phyloP scores from a whole-genome alignment of 2,113 vertebrate genomes.

The Pseudopodoces humilis region DNA sequence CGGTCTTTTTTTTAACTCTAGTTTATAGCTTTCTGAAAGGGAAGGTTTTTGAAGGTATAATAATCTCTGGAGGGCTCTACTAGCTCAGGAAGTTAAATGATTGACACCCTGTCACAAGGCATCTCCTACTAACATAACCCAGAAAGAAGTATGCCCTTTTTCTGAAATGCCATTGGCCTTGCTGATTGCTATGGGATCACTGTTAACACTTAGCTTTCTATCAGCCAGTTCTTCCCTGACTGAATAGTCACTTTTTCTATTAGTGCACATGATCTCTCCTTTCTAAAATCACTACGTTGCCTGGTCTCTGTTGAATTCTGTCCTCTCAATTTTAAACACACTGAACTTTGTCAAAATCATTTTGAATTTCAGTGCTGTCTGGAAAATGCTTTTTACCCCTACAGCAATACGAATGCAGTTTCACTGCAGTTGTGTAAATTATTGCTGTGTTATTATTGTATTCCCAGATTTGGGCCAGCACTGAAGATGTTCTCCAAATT shows the following conservation, averaged over 20 bases:
- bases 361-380: neutral
- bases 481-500: neutral
- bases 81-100: neutral
- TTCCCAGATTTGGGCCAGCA: neutral
- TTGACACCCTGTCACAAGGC: neutral
- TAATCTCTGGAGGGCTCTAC: neutral
- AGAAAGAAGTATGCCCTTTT: neutral
- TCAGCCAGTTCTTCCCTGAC: neutral
- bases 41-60: neutral
- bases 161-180: neutral
- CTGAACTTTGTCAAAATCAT: neutral
- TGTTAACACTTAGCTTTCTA: neutral
- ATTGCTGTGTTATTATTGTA: neutral
- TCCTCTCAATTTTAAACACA: neutral
- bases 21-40: neutral
- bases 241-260: neutral
- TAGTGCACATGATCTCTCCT: neutral
- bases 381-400: neutral
- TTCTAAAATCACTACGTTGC: neutral
- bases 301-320: neutral
- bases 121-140: neutral
- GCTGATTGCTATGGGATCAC: neutral
- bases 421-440: neutral
- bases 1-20: neutral
- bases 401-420: neutral